Evolutionary conservation across 2,113 vertebrate genomes (phyloP).

Genomic region (Thamnophis sirtalis): DNA sequence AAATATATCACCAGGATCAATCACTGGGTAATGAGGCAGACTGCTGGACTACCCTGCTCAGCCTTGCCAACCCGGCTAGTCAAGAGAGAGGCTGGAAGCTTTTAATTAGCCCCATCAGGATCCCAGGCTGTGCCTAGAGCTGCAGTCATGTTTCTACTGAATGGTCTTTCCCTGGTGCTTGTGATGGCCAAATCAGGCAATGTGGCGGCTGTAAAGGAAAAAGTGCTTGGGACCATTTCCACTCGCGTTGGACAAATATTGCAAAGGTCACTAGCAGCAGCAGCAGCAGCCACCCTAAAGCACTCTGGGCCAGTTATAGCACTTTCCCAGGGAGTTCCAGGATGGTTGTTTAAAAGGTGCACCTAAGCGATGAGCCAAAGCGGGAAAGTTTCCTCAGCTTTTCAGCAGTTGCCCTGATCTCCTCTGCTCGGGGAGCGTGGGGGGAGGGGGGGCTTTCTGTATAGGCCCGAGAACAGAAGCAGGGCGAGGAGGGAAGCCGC

Average conservation of each 20-base stretch:
- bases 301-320: neutral
- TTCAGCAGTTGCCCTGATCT: neutral
- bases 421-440: neutral
- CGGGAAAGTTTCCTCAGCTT: neutral
- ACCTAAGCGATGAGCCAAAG: neutral
- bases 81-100: neutral
- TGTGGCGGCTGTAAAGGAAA: neutral
- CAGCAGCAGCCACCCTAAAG: neutral
- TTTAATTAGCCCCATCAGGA: neutral
- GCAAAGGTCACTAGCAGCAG: neutral
- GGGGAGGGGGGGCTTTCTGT: no score
- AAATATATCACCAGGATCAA: neutral
- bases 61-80: neutral
- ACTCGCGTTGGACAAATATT: neutral
- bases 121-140: neutral
- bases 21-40: neutral
- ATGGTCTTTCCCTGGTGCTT: neutral
- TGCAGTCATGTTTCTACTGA: neutral
- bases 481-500: no score
- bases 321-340: no score
- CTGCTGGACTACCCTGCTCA: neutral
- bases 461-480: neutral
- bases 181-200: neutral
- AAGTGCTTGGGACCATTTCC: neutral
- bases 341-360: neutral